Percentiles rank a stretch among this genome's conserved stretches.
These are phyloP conservation scores for Cenopis cana DNA, from an alignment of 2,888 invertebrate genomes.

Conservation along the genomic window DNA sequence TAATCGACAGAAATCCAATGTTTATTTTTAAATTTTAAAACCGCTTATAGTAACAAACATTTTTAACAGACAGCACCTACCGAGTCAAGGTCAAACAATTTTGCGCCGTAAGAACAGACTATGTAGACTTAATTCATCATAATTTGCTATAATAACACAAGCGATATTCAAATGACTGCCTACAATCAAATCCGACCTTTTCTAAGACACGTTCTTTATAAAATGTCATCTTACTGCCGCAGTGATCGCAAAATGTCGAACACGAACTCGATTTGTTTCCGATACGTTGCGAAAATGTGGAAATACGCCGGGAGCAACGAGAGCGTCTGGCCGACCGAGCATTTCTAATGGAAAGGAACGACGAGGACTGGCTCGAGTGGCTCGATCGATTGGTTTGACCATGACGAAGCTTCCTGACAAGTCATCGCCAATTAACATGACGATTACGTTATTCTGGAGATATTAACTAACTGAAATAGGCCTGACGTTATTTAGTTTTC, in stretches of 20 bases:
- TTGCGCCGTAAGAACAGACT: constrained; percentile 79
- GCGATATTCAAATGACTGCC: constrained; percentile 82
- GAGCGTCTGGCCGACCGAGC: constrained; percentile 55
- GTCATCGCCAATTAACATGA: constrained; percentile 40
- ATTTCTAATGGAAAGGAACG: constrained; percentile 60
- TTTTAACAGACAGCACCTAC: constrained; percentile 60
- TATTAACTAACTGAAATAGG: constrained; percentile 33
- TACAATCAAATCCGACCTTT: constrained; percentile 84
- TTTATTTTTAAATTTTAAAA: constrained; percentile 53
- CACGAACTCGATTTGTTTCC: constrained; percentile 82
- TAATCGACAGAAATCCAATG: constrained; percentile 73
- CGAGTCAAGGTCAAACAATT: constrained; percentile 77
- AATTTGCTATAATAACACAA: constrained; percentile 82
- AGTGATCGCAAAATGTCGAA: constrained; percentile 83
- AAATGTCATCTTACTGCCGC: constrained; percentile 81
- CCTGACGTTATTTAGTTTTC: constrained; percentile 33
- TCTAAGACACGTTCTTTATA: constrained; percentile 83
- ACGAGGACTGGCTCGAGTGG: constrained; percentile 51
- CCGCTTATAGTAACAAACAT: constrained; percentile 45
- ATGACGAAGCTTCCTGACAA: constrained; percentile 39
- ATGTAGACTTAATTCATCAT: constrained; percentile 80
- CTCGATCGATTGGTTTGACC: constrained; percentile 48
- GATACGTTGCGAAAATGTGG: constrained; percentile 76
- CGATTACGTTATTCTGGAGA: constrained; percentile 25
- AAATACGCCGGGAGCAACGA: constrained; percentile 68